Evolutionary conservation across 1,140 invertebrate genomes (phyloP).

Genomic region (Zaprionus africanus): DNA sequence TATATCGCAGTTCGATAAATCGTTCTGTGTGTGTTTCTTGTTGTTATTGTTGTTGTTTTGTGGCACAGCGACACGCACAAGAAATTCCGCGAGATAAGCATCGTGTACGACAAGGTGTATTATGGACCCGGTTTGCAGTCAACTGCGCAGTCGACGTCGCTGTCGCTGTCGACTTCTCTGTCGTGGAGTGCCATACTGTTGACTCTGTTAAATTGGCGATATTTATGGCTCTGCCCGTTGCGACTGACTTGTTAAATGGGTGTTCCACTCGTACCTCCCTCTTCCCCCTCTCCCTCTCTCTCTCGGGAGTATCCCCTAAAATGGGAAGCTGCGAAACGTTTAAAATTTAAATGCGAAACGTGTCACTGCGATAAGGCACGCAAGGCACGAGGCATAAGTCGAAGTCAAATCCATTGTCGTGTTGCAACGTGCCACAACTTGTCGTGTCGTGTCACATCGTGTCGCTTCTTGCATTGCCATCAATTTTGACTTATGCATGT

Average conservation of each 20-base stretch:
- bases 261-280: conserved; percentile 54
- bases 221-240: conserved; percentile 76
- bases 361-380: conserved; percentile 62
- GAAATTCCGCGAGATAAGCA: conserved; percentile 83
- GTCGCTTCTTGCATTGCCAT: conserved; percentile 39
- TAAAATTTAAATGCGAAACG: conserved; percentile 80
- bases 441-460: conserved; percentile 12
- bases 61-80: conserved; percentile 79
- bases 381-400: conserved; percentile 27
- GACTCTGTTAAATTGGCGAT: conserved; percentile 83
- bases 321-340: conserved; percentile 78
- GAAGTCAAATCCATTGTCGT: neutral
- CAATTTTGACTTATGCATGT: conserved; percentile 70
- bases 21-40: conserved; percentile 9
- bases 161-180: conserved; percentile 43
- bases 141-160: conserved; percentile 35
- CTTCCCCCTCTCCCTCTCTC: neutral
- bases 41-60: conserved; percentile 67
- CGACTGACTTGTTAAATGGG: conserved; percentile 82
- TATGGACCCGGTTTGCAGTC: conserved; percentile 66
- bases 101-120: conserved; percentile 84
- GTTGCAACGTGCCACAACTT: conserved; percentile 1
- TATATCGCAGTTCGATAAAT: conserved; percentile 38
- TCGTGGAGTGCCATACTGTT: conserved; percentile 80
- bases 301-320: conserved; percentile 31